Evolutionary conservation across 2,888 invertebrate genomes (phyloP).

Genomic region (Pseudococcus longispinus): DNA sequence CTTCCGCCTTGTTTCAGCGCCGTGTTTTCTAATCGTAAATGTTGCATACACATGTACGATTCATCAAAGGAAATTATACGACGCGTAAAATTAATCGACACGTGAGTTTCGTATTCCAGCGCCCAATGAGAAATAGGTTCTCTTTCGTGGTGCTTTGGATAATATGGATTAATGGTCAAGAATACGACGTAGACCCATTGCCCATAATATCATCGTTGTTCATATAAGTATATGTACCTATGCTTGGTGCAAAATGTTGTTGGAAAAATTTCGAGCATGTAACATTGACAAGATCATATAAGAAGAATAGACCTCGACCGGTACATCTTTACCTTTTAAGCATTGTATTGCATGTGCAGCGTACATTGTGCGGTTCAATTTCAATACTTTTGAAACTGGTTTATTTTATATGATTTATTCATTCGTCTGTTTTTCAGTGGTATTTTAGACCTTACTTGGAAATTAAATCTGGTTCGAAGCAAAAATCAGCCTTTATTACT

Average conservation of each 20-base stretch:
- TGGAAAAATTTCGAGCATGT: neutral
- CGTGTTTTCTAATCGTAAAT: neutral
- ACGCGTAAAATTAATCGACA: neutral
- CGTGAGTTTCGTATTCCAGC: neutral
- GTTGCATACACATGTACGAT: neutral
- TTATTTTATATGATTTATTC: neutral
- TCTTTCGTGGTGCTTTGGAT: neutral
- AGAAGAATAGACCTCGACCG: neutral
- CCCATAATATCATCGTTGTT: neutral
- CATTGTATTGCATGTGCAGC: neutral
- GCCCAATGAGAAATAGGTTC: neutral
- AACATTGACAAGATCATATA: neutral
- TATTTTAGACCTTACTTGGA: neutral
- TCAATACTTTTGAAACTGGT: neutral
- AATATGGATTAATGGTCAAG: neutral
- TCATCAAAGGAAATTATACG: neutral
- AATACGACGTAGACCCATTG: neutral
- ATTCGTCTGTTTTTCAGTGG: neutral
- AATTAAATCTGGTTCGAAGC: neutral
- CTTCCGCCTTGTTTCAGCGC: neutral
- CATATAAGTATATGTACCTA: neutral
- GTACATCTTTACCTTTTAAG: conserved; percentile 6
- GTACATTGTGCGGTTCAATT: neutral
- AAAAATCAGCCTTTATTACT: neutral
- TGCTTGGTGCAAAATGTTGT: neutral